Evolutionary conservation across 2,797 vertebrate genomes (phyloP), one percentile per base, ranked within the genome.

Genomic region (Morus bassanus): DNA sequence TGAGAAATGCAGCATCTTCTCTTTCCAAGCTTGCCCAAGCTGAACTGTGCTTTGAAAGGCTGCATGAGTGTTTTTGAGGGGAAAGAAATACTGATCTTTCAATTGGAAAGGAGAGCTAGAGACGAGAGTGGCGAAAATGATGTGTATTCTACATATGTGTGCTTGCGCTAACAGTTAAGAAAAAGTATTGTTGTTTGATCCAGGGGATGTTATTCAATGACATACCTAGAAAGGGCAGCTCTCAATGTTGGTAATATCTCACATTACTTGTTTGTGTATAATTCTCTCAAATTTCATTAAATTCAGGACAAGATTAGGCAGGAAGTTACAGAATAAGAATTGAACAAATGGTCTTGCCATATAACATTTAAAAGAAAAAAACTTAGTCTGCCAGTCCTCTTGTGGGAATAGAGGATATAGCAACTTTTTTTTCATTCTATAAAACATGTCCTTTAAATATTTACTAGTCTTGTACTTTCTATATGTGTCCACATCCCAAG

Each of bases 381-480:
- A 12, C 17, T 80, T 48, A 46, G 28, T 56, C 70, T 88, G 83
- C 76, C 93, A 91, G 53, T 79, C 41, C 85, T 88, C 74, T 82
- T 87, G 80, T 61, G 78, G 86, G 83, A 95, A 87, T 5, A 78
- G 80, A 82, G 80, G 74, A 93, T 92, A 85, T 67, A 89, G 45
- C 56, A 91, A 82, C 80, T 65, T 78, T 93, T 89, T 89, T 91
- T 95, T 63, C 63, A 80, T 94, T 82, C 81, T 77, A 89, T 93
- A 94, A 97, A 95, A 93, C 91, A 90, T 4, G 33, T 68, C 83
- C 51, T 92, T 95, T 93, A 95, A 96, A 95, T 86, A 93, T 93
- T 96, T 95, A 95, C 88, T 94, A 88, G 93, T 23, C 85, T 82
- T 92, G 45, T 91, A 79, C 82, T 96, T 97, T 89, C 60, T 93